These are phyloP conservation scores for Morone saxatilis DNA, from an alignment of 2,113 vertebrate genomes.

Conservation along the genomic window DNA sequence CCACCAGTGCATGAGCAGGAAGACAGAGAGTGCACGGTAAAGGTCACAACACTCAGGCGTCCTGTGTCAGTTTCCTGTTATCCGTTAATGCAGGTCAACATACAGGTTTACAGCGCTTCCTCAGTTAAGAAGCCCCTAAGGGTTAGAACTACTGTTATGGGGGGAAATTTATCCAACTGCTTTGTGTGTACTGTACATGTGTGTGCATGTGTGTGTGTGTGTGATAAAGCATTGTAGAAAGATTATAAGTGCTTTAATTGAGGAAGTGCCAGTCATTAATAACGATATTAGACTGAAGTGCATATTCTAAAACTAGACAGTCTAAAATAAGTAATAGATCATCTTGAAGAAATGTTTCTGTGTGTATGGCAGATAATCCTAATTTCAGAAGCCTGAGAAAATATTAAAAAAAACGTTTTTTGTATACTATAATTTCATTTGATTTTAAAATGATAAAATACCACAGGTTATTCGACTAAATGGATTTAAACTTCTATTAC, in stretches of 20 bases:
- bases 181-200: neutral
- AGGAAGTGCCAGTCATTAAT: neutral
- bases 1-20: constrained; percentile 98
- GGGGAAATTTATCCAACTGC: constrained; percentile 16
- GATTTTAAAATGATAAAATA: neutral
- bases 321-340: neutral
- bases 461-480: neutral
- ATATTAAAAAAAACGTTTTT: neutral
- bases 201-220: neutral
- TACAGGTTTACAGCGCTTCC: constrained; percentile 75
- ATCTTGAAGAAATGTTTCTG: neutral
- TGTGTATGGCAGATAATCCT: neutral
- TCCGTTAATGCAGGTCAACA: constrained; percentile 77
- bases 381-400: neutral
- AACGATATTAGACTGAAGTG: neutral
- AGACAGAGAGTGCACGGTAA: constrained; percentile 93
- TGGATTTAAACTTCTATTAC: neutral
- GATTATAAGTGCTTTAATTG: neutral
- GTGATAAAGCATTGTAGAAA: neutral
- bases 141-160: constrained; percentile 39
- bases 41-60: constrained; percentile 69
- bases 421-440: neutral
- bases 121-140: constrained; percentile 51
- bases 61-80: constrained; percentile 80
- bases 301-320: constrained; percentile 2